Evolutionary conservation across 2,113 vertebrate genomes (phyloP).

Genomic region (Muntiacus reevesi): DNA sequence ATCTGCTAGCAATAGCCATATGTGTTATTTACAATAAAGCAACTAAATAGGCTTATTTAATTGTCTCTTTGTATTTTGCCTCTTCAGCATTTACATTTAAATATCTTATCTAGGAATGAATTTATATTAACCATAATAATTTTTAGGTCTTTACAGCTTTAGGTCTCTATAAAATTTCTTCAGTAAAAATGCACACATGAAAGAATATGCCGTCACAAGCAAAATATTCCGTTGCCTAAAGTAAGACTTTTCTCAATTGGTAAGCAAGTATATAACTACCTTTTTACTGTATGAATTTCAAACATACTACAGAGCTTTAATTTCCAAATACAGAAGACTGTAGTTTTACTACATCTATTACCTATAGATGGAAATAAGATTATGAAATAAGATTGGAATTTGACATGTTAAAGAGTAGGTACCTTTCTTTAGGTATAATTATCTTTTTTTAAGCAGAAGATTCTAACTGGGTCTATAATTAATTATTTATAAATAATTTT

Average conservation of each 20-base stretch:
- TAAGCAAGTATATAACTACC: neutral
- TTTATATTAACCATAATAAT: neutral
- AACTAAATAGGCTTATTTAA: neutral
- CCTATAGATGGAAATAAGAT: neutral
- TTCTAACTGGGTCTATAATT: neutral
- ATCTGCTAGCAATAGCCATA: neutral
- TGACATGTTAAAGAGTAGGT: neutral
- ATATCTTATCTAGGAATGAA: neutral
- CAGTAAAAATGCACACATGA: neutral
- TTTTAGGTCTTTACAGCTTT: neutral
- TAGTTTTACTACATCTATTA: neutral
- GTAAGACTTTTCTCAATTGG: neutral
- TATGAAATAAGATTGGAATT: neutral
- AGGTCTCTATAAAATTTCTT: neutral
- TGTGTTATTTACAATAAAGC: neutral
- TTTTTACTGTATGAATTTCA: neutral
- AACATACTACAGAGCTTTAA: neutral
- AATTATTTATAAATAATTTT: neutral
- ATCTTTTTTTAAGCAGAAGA: neutral
- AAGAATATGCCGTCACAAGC: neutral
- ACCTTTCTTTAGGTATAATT: neutral
- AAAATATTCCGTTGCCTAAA: neutral
- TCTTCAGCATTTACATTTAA: neutral
- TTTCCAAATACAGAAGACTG: neutral
- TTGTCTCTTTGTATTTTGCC: neutral